Evolutionary conservation across 2,888 invertebrate genomes (phyloP).

Genomic region (Parthenolecanium corni): DNA sequence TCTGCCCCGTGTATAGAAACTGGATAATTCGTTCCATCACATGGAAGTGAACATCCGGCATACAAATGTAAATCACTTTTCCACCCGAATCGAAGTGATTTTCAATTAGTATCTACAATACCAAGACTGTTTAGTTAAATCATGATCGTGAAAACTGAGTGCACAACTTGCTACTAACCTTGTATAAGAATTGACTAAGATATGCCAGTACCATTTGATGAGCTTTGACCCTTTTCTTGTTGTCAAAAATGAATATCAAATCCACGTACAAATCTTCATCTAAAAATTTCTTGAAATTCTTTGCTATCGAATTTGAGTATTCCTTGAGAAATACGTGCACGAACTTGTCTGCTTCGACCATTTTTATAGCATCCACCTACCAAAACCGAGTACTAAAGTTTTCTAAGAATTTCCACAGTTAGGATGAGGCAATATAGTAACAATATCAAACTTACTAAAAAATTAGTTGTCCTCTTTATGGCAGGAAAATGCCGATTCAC

Average conservation of each 20-base stretch:
- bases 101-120: constrained; percentile 3
- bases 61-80: constrained; percentile 5
- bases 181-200: constrained; percentile 1
- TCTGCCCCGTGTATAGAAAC: constrained; percentile 10
- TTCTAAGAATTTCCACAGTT: too few relatives aligned
- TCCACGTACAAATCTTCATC: constrained; percentile 10
- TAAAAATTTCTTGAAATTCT: constrained; percentile 7
- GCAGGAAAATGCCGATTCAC: not conserved
- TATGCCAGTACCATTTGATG: constrained; percentile 11
- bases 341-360: constrained; percentile 1
- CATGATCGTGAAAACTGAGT: not conserved
- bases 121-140: not conserved
- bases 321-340: constrained; percentile 2
- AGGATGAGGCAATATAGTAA: too few relatives aligned
- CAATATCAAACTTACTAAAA: too few relatives aligned
- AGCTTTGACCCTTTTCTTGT: constrained; percentile 1
- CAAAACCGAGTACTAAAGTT: not conserved
- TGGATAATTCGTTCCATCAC: not conserved
- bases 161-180: not conserved
- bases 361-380: not conserved
- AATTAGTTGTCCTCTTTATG: too few relatives aligned
- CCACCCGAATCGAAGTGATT: constrained; percentile 7
- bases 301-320: not conserved
- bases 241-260: constrained; percentile 9
- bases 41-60: not conserved